Conservation (phyloP, 1,140 invertebrate species). For the Aradophagus sp. region DNA sequence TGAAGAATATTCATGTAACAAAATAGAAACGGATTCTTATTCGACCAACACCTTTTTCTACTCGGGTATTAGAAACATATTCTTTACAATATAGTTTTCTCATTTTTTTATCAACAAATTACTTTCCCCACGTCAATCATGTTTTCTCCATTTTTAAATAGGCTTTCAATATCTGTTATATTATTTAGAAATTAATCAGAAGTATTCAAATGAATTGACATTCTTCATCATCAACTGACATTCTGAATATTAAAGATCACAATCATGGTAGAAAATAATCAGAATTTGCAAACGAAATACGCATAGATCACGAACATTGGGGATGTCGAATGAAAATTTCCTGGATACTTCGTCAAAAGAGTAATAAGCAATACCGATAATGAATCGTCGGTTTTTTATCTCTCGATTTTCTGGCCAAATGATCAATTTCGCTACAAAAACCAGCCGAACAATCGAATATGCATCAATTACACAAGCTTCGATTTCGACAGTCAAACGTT, state of each 20-base stretch:
- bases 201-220: no score
- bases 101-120: no score
- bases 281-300: neutral
- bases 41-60: no score
- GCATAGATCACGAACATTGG: constrained; percentile 10
- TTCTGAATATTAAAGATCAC: constrained; percentile 9
- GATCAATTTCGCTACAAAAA: constrained; percentile 20
- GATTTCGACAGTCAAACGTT: constrained; percentile 24
- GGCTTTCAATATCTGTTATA: no score
- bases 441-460: constrained; percentile 5
- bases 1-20: no score
- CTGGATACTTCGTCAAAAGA: constrained; percentile 19
- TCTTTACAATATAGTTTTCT: no score
- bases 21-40: no score
- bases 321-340: constrained; percentile 18
- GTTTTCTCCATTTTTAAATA: no score
- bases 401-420: constrained; percentile 27
- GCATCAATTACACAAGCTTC: constrained; percentile 22
- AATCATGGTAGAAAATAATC: constrained; percentile 1
- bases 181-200: no score
- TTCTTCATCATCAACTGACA: neutral
- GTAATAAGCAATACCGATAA: constrained; percentile 34
- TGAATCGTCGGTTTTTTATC: constrained; percentile 40
- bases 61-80: no score
- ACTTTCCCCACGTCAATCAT: no score